Conservation (phyloP, 2,797 vertebrate genomes). For the Arremon aurantiirostris region DNA sequence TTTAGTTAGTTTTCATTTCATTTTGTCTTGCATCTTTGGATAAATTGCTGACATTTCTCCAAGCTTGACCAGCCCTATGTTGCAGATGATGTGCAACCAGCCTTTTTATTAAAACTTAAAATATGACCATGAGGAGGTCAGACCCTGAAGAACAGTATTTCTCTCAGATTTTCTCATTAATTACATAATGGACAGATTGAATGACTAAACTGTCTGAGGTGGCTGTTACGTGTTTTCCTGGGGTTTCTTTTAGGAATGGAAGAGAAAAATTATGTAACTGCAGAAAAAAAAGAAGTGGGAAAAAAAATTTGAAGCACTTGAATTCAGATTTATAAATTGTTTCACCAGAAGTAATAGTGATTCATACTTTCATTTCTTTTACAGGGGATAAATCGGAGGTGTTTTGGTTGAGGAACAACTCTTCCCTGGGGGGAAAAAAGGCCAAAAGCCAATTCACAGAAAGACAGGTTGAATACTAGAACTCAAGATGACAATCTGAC, state of each 20-base stretch:
- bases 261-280: neutral
- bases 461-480: constrained; percentile 27
- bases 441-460: constrained; percentile 55
- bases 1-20: neutral
- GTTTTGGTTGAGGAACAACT: constrained; percentile 11
- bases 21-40: neutral
- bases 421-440: neutral
- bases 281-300: neutral
- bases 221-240: neutral
- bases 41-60: neutral
- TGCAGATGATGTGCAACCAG: neutral
- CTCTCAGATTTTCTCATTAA: constrained; percentile 41
- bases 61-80: neutral
- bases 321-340: neutral
- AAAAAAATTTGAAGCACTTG: neutral
- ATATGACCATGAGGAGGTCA: neutral
- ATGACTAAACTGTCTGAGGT: constrained; percentile 11
- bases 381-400: constrained; percentile 33
- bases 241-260: neutral
- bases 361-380: constrained; percentile 1
- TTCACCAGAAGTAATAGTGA: constrained; percentile 26
- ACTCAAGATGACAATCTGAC: constrained; percentile 63
- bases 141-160: neutral
- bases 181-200: constrained; percentile 41
- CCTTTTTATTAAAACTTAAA: neutral